A percentile compares a stretch with the other conserved stretches of the same genome.
Conservation (phyloP, 2,888 invertebrate genomes). For the Empis livida region DNA sequence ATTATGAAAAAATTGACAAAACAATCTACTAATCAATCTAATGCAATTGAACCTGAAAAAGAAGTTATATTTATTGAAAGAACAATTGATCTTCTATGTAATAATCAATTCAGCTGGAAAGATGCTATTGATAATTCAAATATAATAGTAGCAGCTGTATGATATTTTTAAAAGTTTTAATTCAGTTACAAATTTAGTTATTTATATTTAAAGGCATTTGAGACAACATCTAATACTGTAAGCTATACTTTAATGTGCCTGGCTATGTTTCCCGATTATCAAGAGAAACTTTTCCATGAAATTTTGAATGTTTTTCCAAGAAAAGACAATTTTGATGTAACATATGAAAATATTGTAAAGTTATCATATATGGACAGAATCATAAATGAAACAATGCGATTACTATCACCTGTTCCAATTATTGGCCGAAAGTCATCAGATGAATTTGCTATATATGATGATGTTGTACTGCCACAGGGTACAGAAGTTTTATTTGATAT, state of each 20-base stretch:
- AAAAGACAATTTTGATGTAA: slow-evolving; percentile 6
- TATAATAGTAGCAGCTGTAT: slow-evolving; percentile 17
- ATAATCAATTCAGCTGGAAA: slow-evolving; percentile 13
- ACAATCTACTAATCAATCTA: neutral
- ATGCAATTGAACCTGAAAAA: neutral
- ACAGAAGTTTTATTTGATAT: neutral
- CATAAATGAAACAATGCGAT: neutral
- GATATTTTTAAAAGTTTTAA: slow-evolving; percentile 1
- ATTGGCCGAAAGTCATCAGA: neutral
- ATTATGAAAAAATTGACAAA: too few species aligned
- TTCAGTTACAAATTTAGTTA: rapidly evolving
- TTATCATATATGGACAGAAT: neutral
- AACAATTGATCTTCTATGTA: slow-evolving; percentile 15
- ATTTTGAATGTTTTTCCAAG: slow-evolving; percentile 10
- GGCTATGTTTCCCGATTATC: slow-evolving; percentile 20
- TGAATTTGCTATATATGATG: slow-evolving; percentile 6
- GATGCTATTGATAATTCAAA: slow-evolving; percentile 18
- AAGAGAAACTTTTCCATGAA: slow-evolving; percentile 18
- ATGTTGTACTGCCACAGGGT: neutral
- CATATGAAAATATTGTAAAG: slow-evolving; percentile 10
- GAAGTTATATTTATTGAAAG: slow-evolving; percentile 14
- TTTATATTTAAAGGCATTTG: slow-evolving; percentile 15
- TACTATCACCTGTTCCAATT: neutral
- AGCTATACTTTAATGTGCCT: slow-evolving; percentile 16
- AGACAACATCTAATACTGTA: slow-evolving; percentile 18